phyloP scores from a whole-genome alignment of 2,113 vertebrate species.

The Eulemur rufifrons region DNA sequence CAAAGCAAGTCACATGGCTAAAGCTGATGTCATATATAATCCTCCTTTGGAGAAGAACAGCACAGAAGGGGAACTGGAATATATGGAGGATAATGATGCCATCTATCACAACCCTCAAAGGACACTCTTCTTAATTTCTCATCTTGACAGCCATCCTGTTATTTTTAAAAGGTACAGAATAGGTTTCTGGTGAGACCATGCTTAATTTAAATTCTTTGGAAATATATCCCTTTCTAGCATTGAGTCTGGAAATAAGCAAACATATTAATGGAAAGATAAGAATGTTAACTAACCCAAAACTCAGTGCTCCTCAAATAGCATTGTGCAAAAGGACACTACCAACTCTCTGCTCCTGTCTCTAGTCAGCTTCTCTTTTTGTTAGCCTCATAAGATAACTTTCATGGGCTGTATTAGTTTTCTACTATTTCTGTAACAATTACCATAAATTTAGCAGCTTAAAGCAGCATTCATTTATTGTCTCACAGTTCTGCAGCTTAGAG shows the following conservation, averaged over 20 bases:
- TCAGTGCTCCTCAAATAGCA: neutral
- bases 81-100: neutral
- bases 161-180: neutral
- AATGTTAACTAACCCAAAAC: neutral
- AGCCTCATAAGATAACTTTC: neutral
- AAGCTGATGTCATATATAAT: neutral
- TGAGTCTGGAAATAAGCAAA: neutral
- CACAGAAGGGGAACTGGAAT: neutral
- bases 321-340: neutral
- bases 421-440: neutral
- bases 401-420: neutral
- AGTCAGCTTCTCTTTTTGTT: neutral
- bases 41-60: neutral
- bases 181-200: neutral
- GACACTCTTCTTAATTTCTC: neutral
- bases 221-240: neutral
- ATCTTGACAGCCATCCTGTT: neutral
- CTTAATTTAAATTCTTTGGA: conserved; percentile 20
- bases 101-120: neutral
- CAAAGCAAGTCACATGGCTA: neutral
- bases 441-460: neutral
- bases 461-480: neutral
- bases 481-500: neutral
- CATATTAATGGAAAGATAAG: neutral
- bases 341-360: neutral